Base-by-base conservation (phyloP, 2,797 vertebrate species). In the Falco columbarius region DNA sequence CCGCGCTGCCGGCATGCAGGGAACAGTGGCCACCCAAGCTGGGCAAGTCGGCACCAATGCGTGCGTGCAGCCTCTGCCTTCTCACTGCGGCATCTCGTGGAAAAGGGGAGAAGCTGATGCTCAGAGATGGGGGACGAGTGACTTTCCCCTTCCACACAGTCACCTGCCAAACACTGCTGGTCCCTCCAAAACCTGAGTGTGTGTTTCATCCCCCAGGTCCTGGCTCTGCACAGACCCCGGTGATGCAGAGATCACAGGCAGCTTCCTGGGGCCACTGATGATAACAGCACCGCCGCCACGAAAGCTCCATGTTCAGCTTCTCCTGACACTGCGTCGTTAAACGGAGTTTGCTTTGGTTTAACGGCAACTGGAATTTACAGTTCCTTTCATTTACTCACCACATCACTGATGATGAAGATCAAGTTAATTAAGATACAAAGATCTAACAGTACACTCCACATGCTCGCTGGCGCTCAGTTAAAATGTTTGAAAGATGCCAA, bases 91-190 rank as follows among this genome's bases (percentile, higher is more conserved):
- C 1, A 26, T 2, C 44, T 23, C 1, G 0, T 9, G 59, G 51
- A 26, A n/a, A 77, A 81, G 42, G 52, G 13, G 3, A 62, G 59
- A 91, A 85, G 15, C 12, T 38, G 46, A 24, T 34, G 65, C 79
- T 81, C 68, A 49, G 65, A 58, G 51, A 51, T 2, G 26, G 61
- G 38, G 83, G 16, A 38, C 6, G 21, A 77, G 21, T 19, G 82
- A 61, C 26, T 9, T 49, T 49, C 12, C 47, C 40, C 1, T 4
- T 20, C 12, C 59, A n/a, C 0, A 2, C 34, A 73, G 32, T n/a
- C 1, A 0, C 36, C 36, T 49, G 61, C 55, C 15, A 3, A 79
- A 34, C 0, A 1, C 46, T 30, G n/a, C 32, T 12, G 2, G 40
- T 2, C 6, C 10, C 29, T 19, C n/a, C 13, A 5, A 70, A 87